phyloP scores from a whole-genome alignment of 2,888 invertebrate genomes.

The Oxystoma pomonae region DNA sequence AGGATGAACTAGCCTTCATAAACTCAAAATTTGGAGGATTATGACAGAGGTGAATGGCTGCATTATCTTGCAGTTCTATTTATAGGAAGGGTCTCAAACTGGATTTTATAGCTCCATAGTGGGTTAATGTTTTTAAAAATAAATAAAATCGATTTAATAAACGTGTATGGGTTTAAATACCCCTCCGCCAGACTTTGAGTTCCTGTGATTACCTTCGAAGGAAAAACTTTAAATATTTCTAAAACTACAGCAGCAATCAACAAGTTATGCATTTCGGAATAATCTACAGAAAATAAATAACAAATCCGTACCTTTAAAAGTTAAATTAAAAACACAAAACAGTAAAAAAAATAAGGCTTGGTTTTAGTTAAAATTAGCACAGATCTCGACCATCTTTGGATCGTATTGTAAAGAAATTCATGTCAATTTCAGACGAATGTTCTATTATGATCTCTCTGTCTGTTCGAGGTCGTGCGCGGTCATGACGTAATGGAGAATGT shows the following conservation, averaged over 20 bases:
- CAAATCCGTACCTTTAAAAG: constrained; percentile 9
- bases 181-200: background rate
- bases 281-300: background rate
- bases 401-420: background rate
- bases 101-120: no score
- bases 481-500: background rate
- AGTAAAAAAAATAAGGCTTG: background rate
- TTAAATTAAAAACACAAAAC: constrained; percentile 7
- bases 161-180: background rate
- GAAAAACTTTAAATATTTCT: background rate
- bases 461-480: no score
- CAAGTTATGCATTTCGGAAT: background rate
- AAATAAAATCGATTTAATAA: background rate
- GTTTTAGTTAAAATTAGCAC: constrained; percentile 11
- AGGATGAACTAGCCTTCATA: no score
- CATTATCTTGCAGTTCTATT: no score
- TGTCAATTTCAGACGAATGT: background rate
- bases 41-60: no score
- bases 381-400: constrained; percentile 16
- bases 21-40: no score
- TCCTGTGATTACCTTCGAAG: background rate
- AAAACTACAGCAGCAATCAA: background rate
- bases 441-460: background rate
- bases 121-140: background rate
- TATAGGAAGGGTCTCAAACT: no score